Base-by-base conservation (phyloP, 2,113 vertebrate genomes). In the Daphoenositta chrysoptera region DNA sequence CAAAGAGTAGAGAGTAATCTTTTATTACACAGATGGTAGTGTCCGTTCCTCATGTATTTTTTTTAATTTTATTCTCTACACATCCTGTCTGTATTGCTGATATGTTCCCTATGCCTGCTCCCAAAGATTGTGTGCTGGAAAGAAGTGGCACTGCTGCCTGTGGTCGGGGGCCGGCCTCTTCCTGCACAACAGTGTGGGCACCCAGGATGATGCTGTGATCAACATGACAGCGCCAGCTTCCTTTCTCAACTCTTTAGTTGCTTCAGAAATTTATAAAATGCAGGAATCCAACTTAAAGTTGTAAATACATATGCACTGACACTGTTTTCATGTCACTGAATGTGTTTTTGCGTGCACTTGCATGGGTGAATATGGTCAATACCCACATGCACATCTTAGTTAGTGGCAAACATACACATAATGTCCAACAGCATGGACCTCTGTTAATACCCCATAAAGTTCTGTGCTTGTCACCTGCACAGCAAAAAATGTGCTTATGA, bases 361-460 rank as follows among this genome's bases (percentile, higher is more conserved):
- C 27, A 5, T 15, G 13, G 15, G 9, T 28, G 40, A 64, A 60
- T 58, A 19, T 44, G 42, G 19, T 72, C 48, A 64, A 22, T 30
- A 33, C 8, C 31, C 10, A 13, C 33, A 28, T 0, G 0, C 8
- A 10, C 2, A 0, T 51, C 42, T 61, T 82, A 53, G 42, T 66
- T 75, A n/a, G 47, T 63, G 68, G 10, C 37, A 7, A 33, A 14
- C 1, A 0, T 40, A 23, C 19, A 57, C 3, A 2, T 40, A 35
- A 73, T 28, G 13, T 54, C 23, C 40, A 61, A 40, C 21, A 68
- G 54, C 16, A 2, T 7, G 7, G 42, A 72, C 24, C 15, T 50
- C 33, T 89, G 18, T 40, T 72, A 54, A 45, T 45, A 45, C 48
- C 42, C 15, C 24, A 19, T 33, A 16, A 75, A 77, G 12, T 75